Percentiles rank a stretch among this genome's conserved stretches.
Conservation (phyloP, 2,888 invertebrate genomes). For the Gastracanthus pulcherrimus region DNA sequence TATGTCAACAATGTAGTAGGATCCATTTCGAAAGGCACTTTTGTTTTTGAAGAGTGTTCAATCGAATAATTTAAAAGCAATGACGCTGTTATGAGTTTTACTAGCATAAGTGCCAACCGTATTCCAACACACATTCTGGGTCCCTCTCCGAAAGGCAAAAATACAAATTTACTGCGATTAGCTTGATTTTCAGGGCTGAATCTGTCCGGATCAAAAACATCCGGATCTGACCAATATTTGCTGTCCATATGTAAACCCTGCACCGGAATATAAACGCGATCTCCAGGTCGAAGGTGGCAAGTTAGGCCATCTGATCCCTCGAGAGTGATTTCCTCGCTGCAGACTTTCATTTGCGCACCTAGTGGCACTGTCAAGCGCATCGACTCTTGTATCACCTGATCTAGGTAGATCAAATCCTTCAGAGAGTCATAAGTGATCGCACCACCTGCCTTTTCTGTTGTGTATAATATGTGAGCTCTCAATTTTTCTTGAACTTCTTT, state of each 20-base stretch:
- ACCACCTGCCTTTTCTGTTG: conserved; percentile 70
- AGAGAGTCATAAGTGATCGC: conserved; percentile 77
- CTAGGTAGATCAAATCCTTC: conserved; percentile 79
- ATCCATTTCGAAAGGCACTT: conserved; percentile 59
- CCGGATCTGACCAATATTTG: conserved; percentile 64
- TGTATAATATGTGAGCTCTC: conserved; percentile 75
- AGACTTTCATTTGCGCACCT: conserved; percentile 58
- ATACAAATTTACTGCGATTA: conserved; percentile 59
- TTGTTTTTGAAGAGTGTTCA: conserved; percentile 62
- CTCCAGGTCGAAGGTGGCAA: conserved; percentile 61
- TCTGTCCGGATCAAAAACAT: conserved; percentile 67
- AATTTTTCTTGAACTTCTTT: conserved; percentile 77
- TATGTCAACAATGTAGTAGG: conserved; percentile 8
- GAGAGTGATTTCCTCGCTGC: conserved; percentile 62
- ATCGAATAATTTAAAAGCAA: conserved; percentile 62
- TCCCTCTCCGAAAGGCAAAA: conserved; percentile 69
- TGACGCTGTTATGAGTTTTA: conserved; percentile 62
- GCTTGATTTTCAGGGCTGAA: conserved; percentile 63
- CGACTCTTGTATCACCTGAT: conserved; percentile 76
- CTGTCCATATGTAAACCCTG: conserved; percentile 62
- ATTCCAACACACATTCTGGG: conserved; percentile 69
- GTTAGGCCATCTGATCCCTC: conserved; percentile 65
- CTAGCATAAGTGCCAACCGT: conserved; percentile 64
- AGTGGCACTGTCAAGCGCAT: conserved; percentile 59
- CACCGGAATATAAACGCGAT: conserved; percentile 57